phyloP scores from a whole-genome alignment of 1,140 invertebrate species.

The Phymastichus coffea region DNA sequence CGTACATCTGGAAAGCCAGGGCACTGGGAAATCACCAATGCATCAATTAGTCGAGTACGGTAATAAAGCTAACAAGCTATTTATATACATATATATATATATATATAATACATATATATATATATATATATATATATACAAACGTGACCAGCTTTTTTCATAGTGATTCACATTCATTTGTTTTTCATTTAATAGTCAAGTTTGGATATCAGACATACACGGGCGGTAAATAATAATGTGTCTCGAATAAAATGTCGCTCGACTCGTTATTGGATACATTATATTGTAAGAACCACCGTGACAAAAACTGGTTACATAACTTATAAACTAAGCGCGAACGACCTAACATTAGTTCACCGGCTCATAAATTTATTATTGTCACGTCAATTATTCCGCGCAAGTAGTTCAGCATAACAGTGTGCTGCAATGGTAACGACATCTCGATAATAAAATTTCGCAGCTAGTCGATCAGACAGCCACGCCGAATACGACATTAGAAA shows the following conservation, averaged over 20 bases:
- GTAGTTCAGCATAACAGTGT: constrained; percentile 7
- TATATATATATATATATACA: too few species aligned
- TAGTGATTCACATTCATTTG: constrained; percentile 4
- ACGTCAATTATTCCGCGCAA: constrained; percentile 1
- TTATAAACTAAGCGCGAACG: constrained; percentile 21
- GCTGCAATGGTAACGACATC: too few species aligned
- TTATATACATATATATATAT: too few species aligned
- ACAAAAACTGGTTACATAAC: constrained; percentile 23
- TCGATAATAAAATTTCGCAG: background rate
- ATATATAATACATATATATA: too few species aligned
- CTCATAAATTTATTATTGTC: constrained; percentile 8
- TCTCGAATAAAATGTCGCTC: background rate
- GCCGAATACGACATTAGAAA: background rate
- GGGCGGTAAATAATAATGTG: background rate
- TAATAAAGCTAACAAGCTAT: constrained; percentile 29
- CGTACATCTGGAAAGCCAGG: constrained; percentile 93
- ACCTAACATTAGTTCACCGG: constrained; percentile 20
- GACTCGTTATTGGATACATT: background rate
- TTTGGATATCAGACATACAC: too few species aligned
- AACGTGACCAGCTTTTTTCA: constrained; percentile 15
- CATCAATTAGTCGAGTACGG: constrained; percentile 54
- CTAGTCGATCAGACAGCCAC: background rate
- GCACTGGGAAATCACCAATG: constrained; percentile 75
- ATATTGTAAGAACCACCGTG: constrained; percentile 7
- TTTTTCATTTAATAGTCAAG: too few species aligned